A percentile compares a stretch with the other conserved stretches of the same genome.
These are phyloP conservation scores for Sebastolobus alascanus DNA, from an alignment of 2,797 vertebrate genomes.

Conservation along the genomic window DNA sequence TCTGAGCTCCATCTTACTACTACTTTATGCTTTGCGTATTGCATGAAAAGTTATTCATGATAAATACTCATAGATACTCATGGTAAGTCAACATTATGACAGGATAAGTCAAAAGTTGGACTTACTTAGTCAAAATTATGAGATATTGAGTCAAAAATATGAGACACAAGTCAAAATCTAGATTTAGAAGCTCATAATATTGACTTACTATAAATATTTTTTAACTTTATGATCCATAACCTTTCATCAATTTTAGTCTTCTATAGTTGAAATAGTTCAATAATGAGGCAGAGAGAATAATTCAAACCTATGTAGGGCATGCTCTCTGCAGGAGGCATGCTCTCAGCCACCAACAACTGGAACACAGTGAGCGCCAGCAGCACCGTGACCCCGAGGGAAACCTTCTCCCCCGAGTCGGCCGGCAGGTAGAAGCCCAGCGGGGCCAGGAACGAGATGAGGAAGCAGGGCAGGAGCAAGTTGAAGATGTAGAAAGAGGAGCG, in stretches of 20 bases:
- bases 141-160: background rate
- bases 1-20: too few relatives aligned
- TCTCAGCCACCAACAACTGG: slow-evolving; percentile 98
- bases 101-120: background rate
- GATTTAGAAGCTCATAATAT: background rate
- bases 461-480: slow-evolving; percentile 95
- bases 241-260: background rate
- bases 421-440: slow-evolving; percentile 97
- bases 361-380: slow-evolving; percentile 97
- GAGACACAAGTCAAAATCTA: background rate
- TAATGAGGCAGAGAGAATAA: background rate
- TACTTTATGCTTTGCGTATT: too few relatives aligned
- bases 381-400: slow-evolving; percentile 96
- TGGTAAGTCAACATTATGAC: background rate
- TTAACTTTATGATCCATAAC: background rate
- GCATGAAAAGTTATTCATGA: background rate
- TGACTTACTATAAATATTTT: background rate
- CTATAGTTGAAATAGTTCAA: background rate
- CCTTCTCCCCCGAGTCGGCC: slow-evolving; percentile 97
- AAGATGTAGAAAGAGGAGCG: slow-evolving; percentile 98
- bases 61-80: background rate
- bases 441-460: slow-evolving; percentile 97
- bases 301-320: slow-evolving; percentile 93
- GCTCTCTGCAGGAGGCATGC: slow-evolving; percentile 98
- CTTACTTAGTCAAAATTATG: background rate